These are phyloP conservation scores for Auanema freiburgensis DNA, from an alignment of 2,888 invertebrate genomes.

Conservation along the genomic window DNA sequence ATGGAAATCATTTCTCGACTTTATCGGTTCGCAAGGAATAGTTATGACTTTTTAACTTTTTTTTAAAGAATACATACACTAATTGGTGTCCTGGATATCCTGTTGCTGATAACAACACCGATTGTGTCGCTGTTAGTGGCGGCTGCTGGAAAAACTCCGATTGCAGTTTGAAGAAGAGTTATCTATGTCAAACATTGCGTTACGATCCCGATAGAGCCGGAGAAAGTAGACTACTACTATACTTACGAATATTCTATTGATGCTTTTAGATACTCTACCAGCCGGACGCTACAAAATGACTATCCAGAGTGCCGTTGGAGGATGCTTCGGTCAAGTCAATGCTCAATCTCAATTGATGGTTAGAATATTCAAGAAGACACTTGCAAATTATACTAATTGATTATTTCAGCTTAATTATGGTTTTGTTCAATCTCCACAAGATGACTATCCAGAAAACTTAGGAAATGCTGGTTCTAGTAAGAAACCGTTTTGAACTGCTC, in stretches of 20 bases:
- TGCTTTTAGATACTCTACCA: conserved; percentile 39
- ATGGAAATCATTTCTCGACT: conserved; percentile 19
- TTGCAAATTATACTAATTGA: not conserved
- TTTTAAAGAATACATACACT: conserved; percentile 32
- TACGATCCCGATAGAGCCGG: conserved; percentile 28
- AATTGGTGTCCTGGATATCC: conserved; percentile 35
- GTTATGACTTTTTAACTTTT: too few species aligned
- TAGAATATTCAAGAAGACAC: not conserved
- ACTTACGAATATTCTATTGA: not conserved
- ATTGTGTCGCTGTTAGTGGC: conserved; percentile 42
- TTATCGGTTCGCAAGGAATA: conserved; percentile 14
- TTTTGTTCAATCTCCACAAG: conserved; percentile 44
- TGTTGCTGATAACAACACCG: conserved; percentile 18
- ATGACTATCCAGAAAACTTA: conserved; percentile 34
- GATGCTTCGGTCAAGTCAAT: conserved; percentile 44
- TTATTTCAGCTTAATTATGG: conserved; percentile 43
- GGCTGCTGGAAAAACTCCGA: conserved; percentile 35
- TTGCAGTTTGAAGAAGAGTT: conserved; percentile 3
- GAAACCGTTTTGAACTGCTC: not conserved
- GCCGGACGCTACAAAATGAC: conserved; percentile 46
- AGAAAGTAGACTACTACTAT: too few species aligned
- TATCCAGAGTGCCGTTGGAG: conserved; percentile 32
- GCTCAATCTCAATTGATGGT: conserved; percentile 50
- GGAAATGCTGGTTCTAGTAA: conserved; percentile 46
- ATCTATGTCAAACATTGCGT: conserved; percentile 46